Base-by-base conservation (phyloP, 2,888 invertebrate genomes). In the Trissoscelio sp. region DNA sequence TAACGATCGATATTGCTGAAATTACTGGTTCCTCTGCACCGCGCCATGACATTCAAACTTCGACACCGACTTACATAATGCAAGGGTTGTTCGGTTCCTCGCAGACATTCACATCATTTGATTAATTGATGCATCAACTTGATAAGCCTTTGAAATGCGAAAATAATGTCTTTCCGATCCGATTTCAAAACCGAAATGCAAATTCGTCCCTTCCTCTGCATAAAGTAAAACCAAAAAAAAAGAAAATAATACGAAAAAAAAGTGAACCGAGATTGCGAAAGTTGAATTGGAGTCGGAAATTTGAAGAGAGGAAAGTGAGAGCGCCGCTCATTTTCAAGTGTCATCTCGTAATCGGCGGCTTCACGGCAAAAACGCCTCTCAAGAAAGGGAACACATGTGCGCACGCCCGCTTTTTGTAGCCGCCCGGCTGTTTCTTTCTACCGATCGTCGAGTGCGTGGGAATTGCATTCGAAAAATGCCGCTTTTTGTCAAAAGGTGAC, bases 251-350 rank as follows among this genome's bases (percentile, higher is more conserved):
- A n/a, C n/a, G n/a, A n/a, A n/a, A n/a, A n/a, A n/a, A n/a, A n/a
- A n/a, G n/a, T n/a, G n/a, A n/a, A n/a, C 55, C 37, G 78, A 74
- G 74, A 82, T 82, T 82, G 66, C 69, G 58, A 78, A 82, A 82
- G 81, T 78, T 67, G 53, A 77, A 81, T 80, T 67, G 77, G 66
- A 58, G 34, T 48, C 55, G 77, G 72, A 67, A 72, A 72, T 80
- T 75, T 70, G 6, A 58, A 24, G 34, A 51, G 69, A 60, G 62
- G 64, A 64, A 57, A 57, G 81, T 62, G 60, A 81, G 77, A 73
- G 81, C 62, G 55, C 14, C 31, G 66, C 75, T 78, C 73, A 77
- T 78, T 81, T 74, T 69, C 69, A 74, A 72, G 81, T 81, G 77
- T 77, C 73, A 80, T 81, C 81, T 72, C 66, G 75, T 75, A 75